Evolutionary conservation across 1,140 invertebrate genomes (phyloP), one percentile per base, ranked within the genome.

Genomic region (Neuroterus valhalla): DNA sequence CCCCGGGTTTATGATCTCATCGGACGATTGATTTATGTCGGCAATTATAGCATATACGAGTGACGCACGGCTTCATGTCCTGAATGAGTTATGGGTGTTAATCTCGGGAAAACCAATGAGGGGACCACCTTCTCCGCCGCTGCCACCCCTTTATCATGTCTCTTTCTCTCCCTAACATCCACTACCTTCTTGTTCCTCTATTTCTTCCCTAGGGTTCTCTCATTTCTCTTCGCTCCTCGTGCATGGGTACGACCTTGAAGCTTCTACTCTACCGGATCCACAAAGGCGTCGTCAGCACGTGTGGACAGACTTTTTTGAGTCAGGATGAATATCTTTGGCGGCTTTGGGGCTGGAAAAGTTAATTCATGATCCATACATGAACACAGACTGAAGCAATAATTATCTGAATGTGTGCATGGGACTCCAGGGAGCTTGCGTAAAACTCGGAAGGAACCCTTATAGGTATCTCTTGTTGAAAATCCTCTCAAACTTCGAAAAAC

Each of bases 1-100:
- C 87, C 85, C 82, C 79, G 84, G 85, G 88, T 89, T 89, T 89
- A 90, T 90, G 89, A 89, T 90, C 88, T 90, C 89, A 90, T 89
- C 88, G 84, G 82, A 55, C 88, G 85, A 90, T 89, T 90, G 89
- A 90, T 89, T 90, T 90, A 90, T 89, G 88, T 84, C 87, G 86
- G 87, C 88, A 90, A 90, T 90, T 90, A 90, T 89, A 84, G 86
- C 88, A 82, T 86, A 83, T 87, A 84, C 83, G 84, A 89, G 85
- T 89, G 88, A 89, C 87, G 85, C 85, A 88, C 85, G 83, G 81
- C 84, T 84, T 75, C 85, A 85, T 84, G 84, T 89, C 83, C 82
- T 52, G 82, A 86, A 89, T 89, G 88, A 89, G 82, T 90, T 89
- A 90, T 89, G 85, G 85, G 85, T 87, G 87, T 86, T 88, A 78